A percentile compares a stretch with the other conserved stretches of the same genome.
Evolutionary conservation across 2,888 invertebrate species (phyloP).

Genomic region (Fragum whitleyi): DNA sequence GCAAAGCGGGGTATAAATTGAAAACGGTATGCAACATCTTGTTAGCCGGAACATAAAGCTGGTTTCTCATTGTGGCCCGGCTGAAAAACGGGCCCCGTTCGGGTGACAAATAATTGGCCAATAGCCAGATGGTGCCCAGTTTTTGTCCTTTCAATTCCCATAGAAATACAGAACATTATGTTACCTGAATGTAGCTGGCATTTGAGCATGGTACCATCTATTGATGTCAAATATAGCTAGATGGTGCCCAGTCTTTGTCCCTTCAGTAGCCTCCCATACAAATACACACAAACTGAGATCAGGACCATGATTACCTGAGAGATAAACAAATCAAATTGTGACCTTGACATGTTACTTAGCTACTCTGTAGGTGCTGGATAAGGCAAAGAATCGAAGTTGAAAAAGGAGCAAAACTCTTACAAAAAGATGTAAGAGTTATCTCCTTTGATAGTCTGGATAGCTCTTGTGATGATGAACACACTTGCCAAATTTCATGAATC

Average conservation of each 20-base stretch:
- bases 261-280: slow-evolving; percentile 88
- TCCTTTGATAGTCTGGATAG: no score
- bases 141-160: slow-evolving; percentile 85
- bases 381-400: no score
- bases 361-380: background rate
- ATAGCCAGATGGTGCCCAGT: slow-evolving; percentile 85
- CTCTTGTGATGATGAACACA: no score
- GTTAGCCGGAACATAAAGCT: no score
- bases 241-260: slow-evolving; percentile 85
- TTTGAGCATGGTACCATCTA: slow-evolving; percentile 97
- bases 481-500: no score
- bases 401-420: no score
- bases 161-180: background rate
- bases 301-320: slow-evolving; percentile 73
- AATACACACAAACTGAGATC: slow-evolving; percentile 88
- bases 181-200: slow-evolving; percentile 88
- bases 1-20: no score
- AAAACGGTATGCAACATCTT: no score
- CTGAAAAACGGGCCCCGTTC: no score
- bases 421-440: no score
- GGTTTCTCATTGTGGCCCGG: no score
- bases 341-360: background rate
- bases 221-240: slow-evolving; percentile 93
- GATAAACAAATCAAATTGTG: background rate
- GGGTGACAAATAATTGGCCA: slow-evolving; percentile 95